These are phyloP conservation scores for Ianthella basta DNA, from an alignment of 37 sponge, comb jelly and placozoan species.

Conservation along the genomic window DNA sequence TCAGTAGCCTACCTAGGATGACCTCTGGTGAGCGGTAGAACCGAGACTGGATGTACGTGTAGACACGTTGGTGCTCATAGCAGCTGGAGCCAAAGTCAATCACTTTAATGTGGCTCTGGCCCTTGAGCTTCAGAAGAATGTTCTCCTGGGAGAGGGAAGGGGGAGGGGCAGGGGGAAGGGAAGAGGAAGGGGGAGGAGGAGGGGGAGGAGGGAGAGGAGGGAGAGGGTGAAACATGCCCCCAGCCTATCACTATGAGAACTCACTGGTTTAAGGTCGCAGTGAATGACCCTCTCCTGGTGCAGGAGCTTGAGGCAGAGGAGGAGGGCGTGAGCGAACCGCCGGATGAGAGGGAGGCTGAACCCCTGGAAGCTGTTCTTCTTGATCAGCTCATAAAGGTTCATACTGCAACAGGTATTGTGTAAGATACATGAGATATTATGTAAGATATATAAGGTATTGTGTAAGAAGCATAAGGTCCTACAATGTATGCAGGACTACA, in stretches of 20 bases:
- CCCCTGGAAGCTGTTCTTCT: slow-evolving; percentile 96
- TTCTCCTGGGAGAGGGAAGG: slow-evolving; percentile 64
- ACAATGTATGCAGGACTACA: no score
- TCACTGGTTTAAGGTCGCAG: slow-evolving; percentile 98
- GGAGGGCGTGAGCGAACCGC: slow-evolving; percentile 87
- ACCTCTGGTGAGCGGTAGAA: slow-evolving; percentile 95
- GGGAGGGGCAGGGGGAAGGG: neutral
- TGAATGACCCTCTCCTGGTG: slow-evolving; percentile 92
- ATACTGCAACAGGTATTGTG: slow-evolving; percentile 53
- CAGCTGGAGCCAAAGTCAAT: slow-evolving; percentile 95
- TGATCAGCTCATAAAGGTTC: slow-evolving; percentile 96
- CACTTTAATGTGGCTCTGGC: slow-evolving; percentile 83
- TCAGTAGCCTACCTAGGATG: slow-evolving; percentile 62
- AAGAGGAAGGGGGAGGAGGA: neutral
- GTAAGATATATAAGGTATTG: neutral
- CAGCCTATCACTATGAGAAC: slow-evolving; percentile 28
- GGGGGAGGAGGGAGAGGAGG: neutral
- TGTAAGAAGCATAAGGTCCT: no score
- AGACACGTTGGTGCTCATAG: slow-evolving; percentile 86
- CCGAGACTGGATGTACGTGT: slow-evolving; percentile 91
- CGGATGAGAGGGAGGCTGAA: slow-evolving; percentile 88
- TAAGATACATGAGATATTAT: neutral
- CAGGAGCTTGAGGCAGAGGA: slow-evolving; percentile 89
- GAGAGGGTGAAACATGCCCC: no score
- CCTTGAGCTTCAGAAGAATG: slow-evolving; percentile 69